Base-by-base conservation (phyloP, 2,888 invertebrate species). In the Psococerastis gibbosa region DNA sequence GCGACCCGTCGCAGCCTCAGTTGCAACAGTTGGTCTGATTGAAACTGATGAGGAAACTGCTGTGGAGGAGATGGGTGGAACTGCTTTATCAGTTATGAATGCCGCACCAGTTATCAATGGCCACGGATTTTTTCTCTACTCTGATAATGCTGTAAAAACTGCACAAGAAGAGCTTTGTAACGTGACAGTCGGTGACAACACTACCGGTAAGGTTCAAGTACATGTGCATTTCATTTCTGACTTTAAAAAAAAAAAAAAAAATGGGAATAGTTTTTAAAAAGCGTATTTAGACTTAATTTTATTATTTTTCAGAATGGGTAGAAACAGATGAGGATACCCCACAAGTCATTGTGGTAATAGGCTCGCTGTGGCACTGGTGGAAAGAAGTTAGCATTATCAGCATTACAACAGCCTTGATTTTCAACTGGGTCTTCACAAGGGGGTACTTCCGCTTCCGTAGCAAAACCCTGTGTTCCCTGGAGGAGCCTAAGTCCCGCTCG, bases 311-410 rank as follows among this genome's bases (percentile, higher is more conserved):
- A n/a, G n/a, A n/a, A n/a, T n/a, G n/a, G n/a, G n/a, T n/a, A 20
- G 48, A 49, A 44, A 56, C 60, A 22, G 65, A 66, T 22, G 68
- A 69, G n/a, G 62, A 66, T 18, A 69, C 71, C 46, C 71, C 71
- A 8, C 71, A 75, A 15, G 71, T 76, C 0, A 73, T 77, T 57
- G 69, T 78, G 2, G 75, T 80, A 48, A 75, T 79, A 33, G 70
- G 73, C 9, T 78, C 81, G 0, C 60, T 85, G 0, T 83, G 81
- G 78, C 75, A 74, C 59, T 84, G 80, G 77, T 85, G 78, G 79
- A 83, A 78, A 60, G 84, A 87, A 60, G 78, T 88, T 4, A 57
- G 78, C 2, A 68, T 78, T 2, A 80, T 87, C 41, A 78, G 80
- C 3, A 58, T 85, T 31, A 70, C 78, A 4, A 75, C 78, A 0